Base-by-base conservation (phyloP, 2,113 vertebrate species). In the Tinamus guttatus region DNA sequence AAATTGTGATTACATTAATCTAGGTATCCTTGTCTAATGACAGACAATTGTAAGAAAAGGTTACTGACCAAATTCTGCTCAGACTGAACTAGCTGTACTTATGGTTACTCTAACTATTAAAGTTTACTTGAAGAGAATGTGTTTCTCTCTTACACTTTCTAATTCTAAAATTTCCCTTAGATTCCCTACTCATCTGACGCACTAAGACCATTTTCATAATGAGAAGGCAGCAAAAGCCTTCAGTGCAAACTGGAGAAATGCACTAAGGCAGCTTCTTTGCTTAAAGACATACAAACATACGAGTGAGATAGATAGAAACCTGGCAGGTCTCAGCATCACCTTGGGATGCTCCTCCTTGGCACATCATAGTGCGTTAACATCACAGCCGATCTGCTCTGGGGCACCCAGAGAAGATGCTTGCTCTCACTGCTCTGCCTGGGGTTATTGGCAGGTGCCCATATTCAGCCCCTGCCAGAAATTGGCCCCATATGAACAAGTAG, bases 171-270 rank as follows among this genome's bases (percentile, higher is more conserved):
- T 45, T 88, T 77, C 27, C 10, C 5, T 71, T 87, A 52, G 22
- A 13, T 3, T 0, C 10, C 17, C 38, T 5, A 4, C 5, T 43
- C 7, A 10, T n/a, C 0, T 0, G 59, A 34, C 5, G 85, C 58
- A 36, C 9, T 16, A 1, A 0, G 10, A 54, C 34, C 18, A 21
- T 47, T 75, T 56, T 5, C 28, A 2, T 32, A 47, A 3, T 49
- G 30, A 30, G 40, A 16, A 81, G 27, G 30, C 9, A 85, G 77
- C 2, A 81, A 69, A 81, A 7, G 2, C 38, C 14, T 85, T 85
- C 43, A 10, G 17, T 73, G 43, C 25, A 69, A 84, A 49, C 18
- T 40, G 43, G n/a, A 54, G 51, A 54, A 73, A 51, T 6, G 32
- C 52, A 65, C 71, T 49, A 54, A 76, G 17, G 69, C 52, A 65